These are phyloP conservation scores for Napeogenes inachia DNA, from an alignment of 2,888 invertebrate genomes.

Conservation along the genomic window DNA sequence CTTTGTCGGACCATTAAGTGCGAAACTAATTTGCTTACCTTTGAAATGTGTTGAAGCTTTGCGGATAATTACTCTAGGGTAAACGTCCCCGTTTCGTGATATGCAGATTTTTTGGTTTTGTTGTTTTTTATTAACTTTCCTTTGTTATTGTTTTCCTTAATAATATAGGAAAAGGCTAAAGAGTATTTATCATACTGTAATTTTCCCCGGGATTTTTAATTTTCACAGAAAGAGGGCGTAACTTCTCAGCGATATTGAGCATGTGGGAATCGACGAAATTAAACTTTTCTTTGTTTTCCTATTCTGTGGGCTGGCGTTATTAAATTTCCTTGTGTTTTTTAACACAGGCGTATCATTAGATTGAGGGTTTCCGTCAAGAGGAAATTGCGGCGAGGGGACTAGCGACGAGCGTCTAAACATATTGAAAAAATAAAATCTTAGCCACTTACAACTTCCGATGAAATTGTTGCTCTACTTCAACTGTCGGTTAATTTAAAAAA, in stretches of 20 bases:
- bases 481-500: not conserved
- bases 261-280: conserved; percentile 77
- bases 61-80: conserved; percentile 67
- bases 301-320: conserved; percentile 69
- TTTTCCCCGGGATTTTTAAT: conserved; percentile 42
- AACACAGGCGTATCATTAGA: conserved; percentile 78
- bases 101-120: conserved; percentile 57
- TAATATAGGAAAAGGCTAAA: conserved; percentile 1
- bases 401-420: conserved; percentile 71
- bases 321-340: conserved; percentile 79
- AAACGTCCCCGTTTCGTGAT: conserved; percentile 65
- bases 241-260: conserved; percentile 71
- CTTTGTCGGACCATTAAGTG: conserved; percentile 77
- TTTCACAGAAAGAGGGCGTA: conserved; percentile 52
- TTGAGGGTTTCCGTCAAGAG: conserved; percentile 78
- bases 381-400: conserved; percentile 74
- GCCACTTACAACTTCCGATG: conserved; percentile 58
- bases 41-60: conserved; percentile 74
- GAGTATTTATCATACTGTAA: conserved; percentile 20
- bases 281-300: conserved; percentile 75
- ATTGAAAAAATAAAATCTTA: conserved; percentile 77
- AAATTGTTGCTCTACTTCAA: conserved; percentile 48
- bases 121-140: conserved; percentile 21
- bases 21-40: conserved; percentile 78
- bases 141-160: conserved; percentile 12